Percentiles rank a stretch among this genome's conserved stretches.
phyloP scores from a whole-genome alignment of 2,888 invertebrate genomes.

The Parnassius mnemosyne region DNA sequence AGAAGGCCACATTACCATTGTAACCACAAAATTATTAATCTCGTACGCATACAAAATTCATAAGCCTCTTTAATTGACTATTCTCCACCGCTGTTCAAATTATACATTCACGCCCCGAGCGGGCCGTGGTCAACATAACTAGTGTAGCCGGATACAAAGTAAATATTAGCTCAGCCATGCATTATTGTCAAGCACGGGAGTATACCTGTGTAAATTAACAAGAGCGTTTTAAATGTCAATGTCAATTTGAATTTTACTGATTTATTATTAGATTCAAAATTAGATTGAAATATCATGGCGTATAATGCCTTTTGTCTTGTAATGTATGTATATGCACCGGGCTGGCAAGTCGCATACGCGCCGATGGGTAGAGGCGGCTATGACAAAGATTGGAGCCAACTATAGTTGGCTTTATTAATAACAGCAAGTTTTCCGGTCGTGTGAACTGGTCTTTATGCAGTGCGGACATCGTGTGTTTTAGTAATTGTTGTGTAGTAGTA shows the following conservation, averaged over 20 bases:
- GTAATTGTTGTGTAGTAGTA: no score
- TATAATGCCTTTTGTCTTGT: slow-evolving; percentile 27
- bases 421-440: slow-evolving; percentile 60
- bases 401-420: slow-evolving; percentile 69
- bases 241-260: slow-evolving; percentile 31
- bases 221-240: slow-evolving; percentile 35
- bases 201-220: slow-evolving; percentile 37
- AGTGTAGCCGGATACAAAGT: slow-evolving; percentile 75
- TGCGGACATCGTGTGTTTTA: slow-evolving; percentile 35
- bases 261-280: slow-evolving; percentile 21
- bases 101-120: slow-evolving; percentile 76
- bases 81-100: slow-evolving; percentile 60
- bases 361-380: slow-evolving; percentile 61
- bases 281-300: slow-evolving; percentile 16
- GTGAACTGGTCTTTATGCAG: slow-evolving; percentile 35
- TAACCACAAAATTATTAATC: slow-evolving; percentile 37
- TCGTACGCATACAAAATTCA: slow-evolving; percentile 68
- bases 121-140: slow-evolving; percentile 68
- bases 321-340: slow-evolving; percentile 59
- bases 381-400: slow-evolving; percentile 73
- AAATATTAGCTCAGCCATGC: slow-evolving; percentile 79
- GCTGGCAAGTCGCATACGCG: slow-evolving; percentile 68
- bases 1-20: slow-evolving; percentile 20
- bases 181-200: slow-evolving; percentile 78
- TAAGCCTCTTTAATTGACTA: slow-evolving; percentile 74